Evolutionary conservation across 1,140 invertebrate genomes (phyloP), one percentile per base, ranked within the genome.

Genomic region (Atta colombica): DNA sequence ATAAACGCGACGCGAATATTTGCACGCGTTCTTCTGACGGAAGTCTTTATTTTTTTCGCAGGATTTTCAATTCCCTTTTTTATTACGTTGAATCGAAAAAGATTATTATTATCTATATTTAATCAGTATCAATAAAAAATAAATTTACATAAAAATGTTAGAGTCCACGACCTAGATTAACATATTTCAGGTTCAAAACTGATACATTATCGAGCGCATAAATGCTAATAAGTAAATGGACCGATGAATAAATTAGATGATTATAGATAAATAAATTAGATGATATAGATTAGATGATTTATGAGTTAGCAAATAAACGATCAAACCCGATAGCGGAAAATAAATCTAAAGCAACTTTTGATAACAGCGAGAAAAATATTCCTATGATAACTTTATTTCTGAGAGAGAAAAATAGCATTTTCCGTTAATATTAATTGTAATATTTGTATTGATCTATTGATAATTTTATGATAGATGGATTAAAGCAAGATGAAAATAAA

Each of bases 11-110:
- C 8, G 60, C 45, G 55, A 68, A 69, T 5, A 21, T 69, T 69
- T 3, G n/a, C 45, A 31, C 14, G n/a, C 35, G 5, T 61, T 77
- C 31, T 45, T 35, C 4, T 68, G 7, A 12, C n/a, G 7, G 31
- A 25, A 58, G 28, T 14, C 10, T 35, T 14, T 55, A 78, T 65
- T 86, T 65, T 86, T 72, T 86, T 21, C 2, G 2, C 6, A 21
- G 6, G 1, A 55, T 16, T 35, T 18, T 16, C 7, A 28, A 28
- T 63, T 28, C 25, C 0, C 6, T 63, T 65, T 18, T 28, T 61
- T 16, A 31, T 63, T 31, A 31, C 14, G 6, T 16, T 31, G 3
- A 14, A 31, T 65, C 7, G 28, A 3, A 31, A 72, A 58, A 74
- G 6, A 58, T 25, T 61, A 10, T 45, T 10, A 45, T 45, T n/a